phyloP scores from a whole-genome alignment of 2,113 vertebrate genomes.

The Ptilonorhynchus violaceus region DNA sequence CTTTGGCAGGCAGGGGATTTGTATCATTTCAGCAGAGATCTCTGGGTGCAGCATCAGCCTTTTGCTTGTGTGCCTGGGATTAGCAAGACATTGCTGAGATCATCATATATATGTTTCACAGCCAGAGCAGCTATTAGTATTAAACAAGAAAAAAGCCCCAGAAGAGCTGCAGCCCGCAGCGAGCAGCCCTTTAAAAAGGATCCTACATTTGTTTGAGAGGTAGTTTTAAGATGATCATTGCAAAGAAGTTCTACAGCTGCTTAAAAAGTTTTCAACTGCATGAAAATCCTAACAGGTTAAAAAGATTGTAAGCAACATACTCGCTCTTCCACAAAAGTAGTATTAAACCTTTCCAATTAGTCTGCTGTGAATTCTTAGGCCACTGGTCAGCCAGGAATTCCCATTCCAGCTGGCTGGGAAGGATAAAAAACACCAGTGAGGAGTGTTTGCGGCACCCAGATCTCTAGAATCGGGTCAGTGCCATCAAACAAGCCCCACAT shows the following conservation, averaged over 20 bases:
- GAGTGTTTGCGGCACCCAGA: background rate
- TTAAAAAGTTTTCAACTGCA: background rate
- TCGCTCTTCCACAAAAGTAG: background rate
- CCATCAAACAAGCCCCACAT: background rate
- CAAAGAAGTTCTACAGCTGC: background rate
- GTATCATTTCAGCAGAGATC: constrained; percentile 30
- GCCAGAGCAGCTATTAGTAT: background rate
- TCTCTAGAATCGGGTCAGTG: background rate
- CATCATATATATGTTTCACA: background rate
- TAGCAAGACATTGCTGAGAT: constrained; percentile 63
- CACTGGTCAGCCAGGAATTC: background rate
- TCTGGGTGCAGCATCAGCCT: constrained; percentile 55
- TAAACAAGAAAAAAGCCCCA: background rate
- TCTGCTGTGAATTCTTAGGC: background rate
- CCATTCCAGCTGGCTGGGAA: background rate
- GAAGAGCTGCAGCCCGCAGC: background rate
- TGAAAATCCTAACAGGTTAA: background rate
- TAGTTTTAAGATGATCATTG: background rate
- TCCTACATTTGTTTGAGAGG: background rate
- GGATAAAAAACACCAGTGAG: background rate
- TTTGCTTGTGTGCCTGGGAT: constrained; percentile 51
- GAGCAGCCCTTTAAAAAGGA: background rate
- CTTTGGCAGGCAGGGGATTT: constrained; percentile 44
- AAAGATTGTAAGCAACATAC: background rate
- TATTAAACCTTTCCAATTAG: background rate